phyloP scores from a whole-genome alignment of 1,140 invertebrate genomes.

The Panonychus citri region DNA sequence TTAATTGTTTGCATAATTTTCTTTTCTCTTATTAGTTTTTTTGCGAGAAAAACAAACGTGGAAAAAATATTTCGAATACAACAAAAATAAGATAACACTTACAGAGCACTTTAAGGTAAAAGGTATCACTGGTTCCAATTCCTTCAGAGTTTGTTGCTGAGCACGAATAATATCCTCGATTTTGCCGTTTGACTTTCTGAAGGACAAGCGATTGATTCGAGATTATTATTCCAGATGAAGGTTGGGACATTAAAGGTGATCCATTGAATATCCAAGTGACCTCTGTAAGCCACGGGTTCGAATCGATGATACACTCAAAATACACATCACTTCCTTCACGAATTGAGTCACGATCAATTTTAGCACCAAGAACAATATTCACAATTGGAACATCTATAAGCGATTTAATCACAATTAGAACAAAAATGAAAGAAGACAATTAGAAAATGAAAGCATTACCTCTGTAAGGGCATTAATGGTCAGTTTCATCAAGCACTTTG shows the following conservation, averaged over 20 bases:
- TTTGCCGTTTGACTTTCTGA: conserved; percentile 17
- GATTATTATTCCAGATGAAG: conserved; percentile 46
- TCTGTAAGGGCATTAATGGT: too few relatives aligned
- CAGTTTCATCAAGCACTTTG: too few relatives aligned
- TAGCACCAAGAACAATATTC: conserved; percentile 15
- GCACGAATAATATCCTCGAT: conserved; percentile 41
- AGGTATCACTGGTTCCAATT: conserved; percentile 52
- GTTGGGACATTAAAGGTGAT: conserved; percentile 8
- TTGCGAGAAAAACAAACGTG: too few relatives aligned
- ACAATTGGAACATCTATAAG: conserved; percentile 15
- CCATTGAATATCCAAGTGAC: conserved; percentile 15
- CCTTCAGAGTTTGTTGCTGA: conserved; percentile 68
- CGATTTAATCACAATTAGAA: too few relatives aligned
- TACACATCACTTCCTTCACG: conserved; percentile 56
- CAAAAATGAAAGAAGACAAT: too few relatives aligned
- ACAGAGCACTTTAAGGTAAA: conserved; percentile 67
- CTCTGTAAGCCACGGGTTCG: conserved; percentile 16
- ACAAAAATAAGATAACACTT: conserved; percentile 24
- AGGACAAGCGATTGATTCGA: conserved; percentile 37
- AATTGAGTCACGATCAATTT: conserved; percentile 51
- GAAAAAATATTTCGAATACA: too few relatives aligned
- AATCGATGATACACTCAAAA: conserved; percentile 42
- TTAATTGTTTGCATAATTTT: too few relatives aligned
- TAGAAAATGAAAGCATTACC: too few relatives aligned
- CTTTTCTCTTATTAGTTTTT: too few relatives aligned